These are phyloP conservation scores for Lacanobia wlatinum DNA, from an alignment of 2,888 invertebrate species.

Conservation along the genomic window DNA sequence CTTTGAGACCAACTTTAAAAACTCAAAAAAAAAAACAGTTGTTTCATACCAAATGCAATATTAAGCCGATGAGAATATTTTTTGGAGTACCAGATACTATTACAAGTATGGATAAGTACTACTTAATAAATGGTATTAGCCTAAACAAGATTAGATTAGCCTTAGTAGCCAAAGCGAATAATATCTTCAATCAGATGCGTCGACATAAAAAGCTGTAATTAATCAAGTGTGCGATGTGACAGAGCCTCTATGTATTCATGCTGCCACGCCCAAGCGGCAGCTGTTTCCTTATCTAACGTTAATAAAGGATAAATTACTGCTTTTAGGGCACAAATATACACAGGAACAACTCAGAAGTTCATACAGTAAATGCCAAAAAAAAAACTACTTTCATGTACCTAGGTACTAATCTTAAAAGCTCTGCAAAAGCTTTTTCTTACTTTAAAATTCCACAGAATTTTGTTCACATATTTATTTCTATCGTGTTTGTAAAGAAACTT, in stretches of 20 bases:
- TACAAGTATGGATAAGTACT: neutral
- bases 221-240: slow-evolving; percentile 30
- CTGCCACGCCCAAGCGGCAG: slow-evolving; percentile 48
- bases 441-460: neutral
- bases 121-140: neutral
- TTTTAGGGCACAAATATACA: neutral
- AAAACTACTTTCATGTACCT: neutral
- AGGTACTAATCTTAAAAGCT: neutral
- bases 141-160: neutral
- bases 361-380: neutral
- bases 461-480: neutral
- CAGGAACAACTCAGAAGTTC: neutral
- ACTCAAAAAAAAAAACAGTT: too few relatives aligned
- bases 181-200: slow-evolving; percentile 10
- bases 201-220: slow-evolving; percentile 32
- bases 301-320: slow-evolving; percentile 14
- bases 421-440: neutral
- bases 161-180: slow-evolving; percentile 10
- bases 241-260: slow-evolving; percentile 24
- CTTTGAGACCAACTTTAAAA: too few relatives aligned
- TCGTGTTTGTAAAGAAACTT: neutral
- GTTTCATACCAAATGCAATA: too few relatives aligned
- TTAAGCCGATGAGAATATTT: too few relatives aligned
- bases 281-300: slow-evolving; percentile 19
- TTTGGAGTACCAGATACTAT: too few relatives aligned